A percentile compares a stretch with the other conserved stretches of the same genome.
Evolutionary conservation across 2,888 invertebrate genomes (phyloP).

Genomic region (Orchesella flavescens): DNA sequence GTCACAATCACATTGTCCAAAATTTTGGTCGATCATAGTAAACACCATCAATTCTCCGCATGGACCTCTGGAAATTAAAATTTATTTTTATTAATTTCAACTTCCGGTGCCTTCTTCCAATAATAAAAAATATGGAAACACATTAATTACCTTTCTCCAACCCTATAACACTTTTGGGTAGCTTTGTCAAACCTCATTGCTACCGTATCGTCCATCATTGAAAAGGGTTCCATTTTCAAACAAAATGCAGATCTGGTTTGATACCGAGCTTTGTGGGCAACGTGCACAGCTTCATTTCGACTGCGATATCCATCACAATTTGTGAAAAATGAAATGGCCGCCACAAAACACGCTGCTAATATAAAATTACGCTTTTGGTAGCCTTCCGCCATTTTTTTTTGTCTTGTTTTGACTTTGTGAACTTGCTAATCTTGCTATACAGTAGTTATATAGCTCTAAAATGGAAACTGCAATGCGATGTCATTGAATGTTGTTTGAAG

Average conservation of each 20-base stretch:
- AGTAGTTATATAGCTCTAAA: too few relatives aligned
- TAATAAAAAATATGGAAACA: not conserved
- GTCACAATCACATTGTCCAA: constrained; percentile 64
- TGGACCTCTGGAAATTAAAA: constrained; percentile 45
- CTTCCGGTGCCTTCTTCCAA: not conserved
- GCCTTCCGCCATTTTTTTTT: constrained; percentile 27
- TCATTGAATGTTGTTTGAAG: not conserved
- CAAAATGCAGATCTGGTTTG: constrained; percentile 48
- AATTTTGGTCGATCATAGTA: constrained; percentile 56
- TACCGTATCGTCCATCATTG: constrained; percentile 20
- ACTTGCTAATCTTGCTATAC: too few relatives aligned
- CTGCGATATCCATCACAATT: not conserved
- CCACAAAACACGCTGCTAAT: not conserved
- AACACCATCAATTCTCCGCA: constrained; percentile 65
- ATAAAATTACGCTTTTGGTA: constrained; percentile 9
- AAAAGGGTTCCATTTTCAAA: constrained; percentile 8
- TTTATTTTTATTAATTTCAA: not conserved
- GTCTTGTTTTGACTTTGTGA: not conserved
- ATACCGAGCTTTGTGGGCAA: constrained; percentile 1
- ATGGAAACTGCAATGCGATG: too few relatives aligned
- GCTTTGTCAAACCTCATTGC: constrained; percentile 54
- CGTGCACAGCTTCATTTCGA: constrained; percentile 18
- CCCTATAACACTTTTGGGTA: constrained; percentile 58
- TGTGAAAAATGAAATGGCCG: not conserved
- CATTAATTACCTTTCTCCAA: constrained; percentile 57